phyloP scores from a whole-genome alignment of 2,888 invertebrate species.

The Thereva nobilitata region DNA sequence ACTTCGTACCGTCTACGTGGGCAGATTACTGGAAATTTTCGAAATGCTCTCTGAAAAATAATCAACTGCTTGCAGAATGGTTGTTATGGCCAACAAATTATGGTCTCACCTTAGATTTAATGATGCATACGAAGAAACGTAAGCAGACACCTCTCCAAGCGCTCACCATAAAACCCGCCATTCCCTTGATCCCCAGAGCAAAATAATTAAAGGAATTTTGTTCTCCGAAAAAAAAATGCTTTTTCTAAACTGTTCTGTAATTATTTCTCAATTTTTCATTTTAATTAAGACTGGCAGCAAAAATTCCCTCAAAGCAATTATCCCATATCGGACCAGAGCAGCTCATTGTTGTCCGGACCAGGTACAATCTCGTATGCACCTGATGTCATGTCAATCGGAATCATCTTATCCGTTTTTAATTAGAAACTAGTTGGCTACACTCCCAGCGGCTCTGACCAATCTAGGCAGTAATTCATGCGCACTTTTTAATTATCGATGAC shows the following conservation, averaged over 20 bases:
- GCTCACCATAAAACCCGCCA: no score
- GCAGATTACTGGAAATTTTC: no score
- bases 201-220: no score
- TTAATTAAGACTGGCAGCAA: constrained; percentile 45
- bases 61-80: no score
- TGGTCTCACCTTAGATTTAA: no score
- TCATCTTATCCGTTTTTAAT: constrained; percentile 29
- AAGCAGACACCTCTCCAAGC: no score
- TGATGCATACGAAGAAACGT: no score
- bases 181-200: no score
- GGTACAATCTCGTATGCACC: neutral
- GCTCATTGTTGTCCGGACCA: constrained; percentile 17
- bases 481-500: constrained; percentile 32
- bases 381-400: constrained; percentile 13
- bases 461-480: constrained; percentile 31
- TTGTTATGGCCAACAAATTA: no score
- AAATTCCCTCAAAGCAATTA: constrained; percentile 44
- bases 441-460: constrained; percentile 20
- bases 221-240: neutral
- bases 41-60: no score
- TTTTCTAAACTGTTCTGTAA: constrained; percentile 27
- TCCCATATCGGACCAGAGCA: constrained; percentile 44
- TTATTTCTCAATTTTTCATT: constrained; percentile 44
- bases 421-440: constrained; percentile 26
- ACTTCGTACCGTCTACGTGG: no score